Conservation (phyloP, 1,140 invertebrate species). For the Drosophila malerkotliana region DNA sequence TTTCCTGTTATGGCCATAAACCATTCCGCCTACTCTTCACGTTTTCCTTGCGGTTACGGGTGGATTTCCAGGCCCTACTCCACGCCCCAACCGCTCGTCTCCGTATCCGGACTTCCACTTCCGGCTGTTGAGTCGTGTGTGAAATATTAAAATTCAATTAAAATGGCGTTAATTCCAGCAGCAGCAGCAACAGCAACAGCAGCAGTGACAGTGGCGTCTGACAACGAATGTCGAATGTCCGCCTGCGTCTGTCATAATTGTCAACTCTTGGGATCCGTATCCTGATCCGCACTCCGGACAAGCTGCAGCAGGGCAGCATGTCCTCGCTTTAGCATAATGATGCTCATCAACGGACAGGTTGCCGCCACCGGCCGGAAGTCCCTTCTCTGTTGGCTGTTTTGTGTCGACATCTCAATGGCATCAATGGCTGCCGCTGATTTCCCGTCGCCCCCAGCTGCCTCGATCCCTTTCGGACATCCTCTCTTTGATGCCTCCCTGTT, state of each 20-base stretch:
- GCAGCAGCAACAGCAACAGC: conserved; percentile 36
- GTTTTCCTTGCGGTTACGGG: conserved; percentile 75
- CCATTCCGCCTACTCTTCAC: conserved; percentile 45
- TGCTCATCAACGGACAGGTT: conserved; percentile 69
- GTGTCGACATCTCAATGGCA: conserved; percentile 42
- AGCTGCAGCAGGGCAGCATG: conserved; percentile 35
- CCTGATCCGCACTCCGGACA: conserved; percentile 41
- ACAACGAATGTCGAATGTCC: conserved; percentile 47
- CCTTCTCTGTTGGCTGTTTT: conserved; percentile 18
- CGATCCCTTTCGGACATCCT: conserved; percentile 8
- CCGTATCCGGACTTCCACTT: conserved; percentile 51
- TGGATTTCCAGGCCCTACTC: conserved; percentile 49
- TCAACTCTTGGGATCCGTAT: conserved; percentile 57
- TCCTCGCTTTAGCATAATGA: conserved; percentile 70
- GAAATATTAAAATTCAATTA: conserved; percentile 84
- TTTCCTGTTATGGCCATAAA: conserved; percentile 22
- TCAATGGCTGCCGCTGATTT: conserved; percentile 65
- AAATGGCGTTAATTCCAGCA: conserved; percentile 82
- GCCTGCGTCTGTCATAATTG: conserved; percentile 74
- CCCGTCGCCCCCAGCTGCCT: background rate
- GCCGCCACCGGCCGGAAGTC: conserved; percentile 28
- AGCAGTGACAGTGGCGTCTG: conserved; percentile 17
- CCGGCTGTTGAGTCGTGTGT: conserved; percentile 73
- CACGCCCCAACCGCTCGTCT: background rate
- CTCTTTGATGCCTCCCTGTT: background rate